Evolutionary conservation across 2,888 invertebrate species (phyloP).

Genomic region (Plusia festucae): DNA sequence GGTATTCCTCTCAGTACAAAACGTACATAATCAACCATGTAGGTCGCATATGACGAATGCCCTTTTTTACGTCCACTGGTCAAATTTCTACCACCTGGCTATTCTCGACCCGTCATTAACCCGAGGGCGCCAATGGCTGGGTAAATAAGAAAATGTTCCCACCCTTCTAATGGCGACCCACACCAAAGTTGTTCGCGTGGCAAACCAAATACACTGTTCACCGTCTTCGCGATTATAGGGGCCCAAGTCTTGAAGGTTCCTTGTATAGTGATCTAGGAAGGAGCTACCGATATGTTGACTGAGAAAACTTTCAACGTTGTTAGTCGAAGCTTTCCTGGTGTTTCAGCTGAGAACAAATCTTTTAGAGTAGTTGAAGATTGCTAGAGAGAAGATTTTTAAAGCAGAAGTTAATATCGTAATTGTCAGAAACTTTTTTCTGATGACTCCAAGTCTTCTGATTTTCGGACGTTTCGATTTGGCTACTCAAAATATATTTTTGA

Average conservation of each 20-base stretch:
- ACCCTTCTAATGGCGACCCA: conserved; percentile 73
- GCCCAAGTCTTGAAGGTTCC: conserved; percentile 50
- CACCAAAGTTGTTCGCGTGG: conserved; percentile 54
- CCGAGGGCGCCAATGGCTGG: conserved; percentile 63
- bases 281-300: conserved; percentile 27
- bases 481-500: too few relatives aligned
- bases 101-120: conserved; percentile 41
- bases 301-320: conserved; percentile 11
- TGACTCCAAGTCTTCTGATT: too few relatives aligned
- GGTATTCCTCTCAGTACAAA: neutral
- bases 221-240: conserved; percentile 65
- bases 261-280: conserved; percentile 30
- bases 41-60: neutral
- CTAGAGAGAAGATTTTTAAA: neutral
- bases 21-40: neutral
- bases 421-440: too few relatives aligned
- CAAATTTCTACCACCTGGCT: conserved; percentile 19
- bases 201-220: conserved; percentile 63
- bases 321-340: neutral
- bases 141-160: conserved; percentile 75
- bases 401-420: too few relatives aligned
- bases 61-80: conserved; percentile 9
- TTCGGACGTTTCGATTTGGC: too few relatives aligned
- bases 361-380: neutral
- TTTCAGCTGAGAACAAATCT: neutral